Base-by-base conservation (phyloP, 2,797 vertebrate species). In the Rhinatrema bivittatum region DNA sequence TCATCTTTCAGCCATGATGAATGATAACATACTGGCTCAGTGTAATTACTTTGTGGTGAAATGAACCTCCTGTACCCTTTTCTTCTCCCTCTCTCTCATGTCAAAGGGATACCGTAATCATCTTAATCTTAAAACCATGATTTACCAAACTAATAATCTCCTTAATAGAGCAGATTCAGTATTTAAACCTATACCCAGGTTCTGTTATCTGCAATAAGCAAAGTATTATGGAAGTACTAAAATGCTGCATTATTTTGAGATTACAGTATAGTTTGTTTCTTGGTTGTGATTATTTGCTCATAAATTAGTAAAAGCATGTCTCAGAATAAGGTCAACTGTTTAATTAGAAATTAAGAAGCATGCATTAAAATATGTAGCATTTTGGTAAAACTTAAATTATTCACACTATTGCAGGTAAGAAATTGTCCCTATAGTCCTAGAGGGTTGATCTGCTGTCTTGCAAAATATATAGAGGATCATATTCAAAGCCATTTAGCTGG, bases 31-130 rank as follows among this genome's bases (percentile, higher is more conserved):
- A 82, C 75, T 65, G 42, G 60, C 74, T 40, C 71, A 65, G 82
- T 86, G 82, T 97, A 95, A 94, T 97, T 92, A 91, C 89, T 88
- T 86, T 86, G 84, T 87, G 85, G 85, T 88, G 83, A 90, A 93
- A 89, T 87, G 86, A 84, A 85, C 81, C 86, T 86, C 61, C 61
- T 55, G 52, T 50, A 67, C 55, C 60, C 22, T 63, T 73, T n/a
- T n/a, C n/a, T 61, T 70, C 41, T 31, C 23, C 45, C 25, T 37
- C 25, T 32, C 45, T 44, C 37, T 39, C 50, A 34, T 66, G 60
- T 60, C 49, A 53, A 69, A 55, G 51, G 60, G 29, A 50, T 32
- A 16, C 20, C 24, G 1, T 61, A 61, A 66, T 74, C 70, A 57
- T 71, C 68, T 72, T 53, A 40, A 60, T 73, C 65, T 62, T 59